Evolutionary conservation across 2,113 vertebrate genomes (phyloP), one percentile per base, ranked within the genome.

Genomic region (Anarrhichthys ocellatus): DNA sequence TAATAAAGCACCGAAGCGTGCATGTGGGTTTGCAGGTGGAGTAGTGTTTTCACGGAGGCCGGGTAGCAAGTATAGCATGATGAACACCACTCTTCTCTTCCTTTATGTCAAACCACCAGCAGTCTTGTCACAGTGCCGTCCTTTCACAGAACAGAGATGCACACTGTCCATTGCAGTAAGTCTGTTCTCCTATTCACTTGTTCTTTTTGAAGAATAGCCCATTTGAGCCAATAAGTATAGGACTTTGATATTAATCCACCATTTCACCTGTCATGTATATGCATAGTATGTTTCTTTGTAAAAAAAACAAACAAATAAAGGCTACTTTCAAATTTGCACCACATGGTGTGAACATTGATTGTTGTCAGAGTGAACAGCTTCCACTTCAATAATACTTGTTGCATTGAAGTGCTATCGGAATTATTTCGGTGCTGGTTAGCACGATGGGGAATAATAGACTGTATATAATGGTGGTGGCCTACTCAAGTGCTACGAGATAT

Each of bases 351-450:
- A 27, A 46, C n/a, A 15, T 29, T 27, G 13, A 1, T 20, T 13
- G 62, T 22, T 29, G 38, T 27, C 2, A 29, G 3, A 38, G 59
- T 1, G 4, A 14, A n/a, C 40, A 3, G 32, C 11, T 15, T 42
- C 18, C 2, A 46, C 22, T 13, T 34, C 1, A 58, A 18, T 3
- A 5, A 20, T 44, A 5, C 5, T 2, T 67, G 88, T 71, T 63
- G 72, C 76, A 56, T 85, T 85, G 59, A 80, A 0, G 2, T 62
- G 1, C 22, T 52, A 27, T 80, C 38, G 38, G 0, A 46, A 62
- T 52, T 75, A 0, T 64, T 13, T 46, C 1, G 10, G 2, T 0
- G n/a, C 17, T 0, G 0, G 4, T 32, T 0, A 36, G 1, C 22
- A 20, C 46, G 40, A 34, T 8, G 15, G 1, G 2, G 6, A 38